phyloP scores from a whole-genome alignment of 2,888 invertebrate species.

The Cryptophagus acutangulus region DNA sequence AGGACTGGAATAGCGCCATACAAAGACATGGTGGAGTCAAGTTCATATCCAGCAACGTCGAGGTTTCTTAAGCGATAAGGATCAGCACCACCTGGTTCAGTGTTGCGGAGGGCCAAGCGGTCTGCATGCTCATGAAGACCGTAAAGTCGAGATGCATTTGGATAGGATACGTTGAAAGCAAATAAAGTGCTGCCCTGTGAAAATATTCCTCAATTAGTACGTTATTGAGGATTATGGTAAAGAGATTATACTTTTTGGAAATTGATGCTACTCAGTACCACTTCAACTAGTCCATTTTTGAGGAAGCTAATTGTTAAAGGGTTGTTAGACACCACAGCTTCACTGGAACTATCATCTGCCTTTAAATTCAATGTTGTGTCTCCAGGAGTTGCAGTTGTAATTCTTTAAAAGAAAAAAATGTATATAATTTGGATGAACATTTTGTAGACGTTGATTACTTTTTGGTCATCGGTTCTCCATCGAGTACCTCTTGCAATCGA shows the following conservation, averaged over 20 bases:
- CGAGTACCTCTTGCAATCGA: slow-evolving; percentile 5
- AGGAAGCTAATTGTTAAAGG: slow-evolving; percentile 19
- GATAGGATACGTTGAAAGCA: slow-evolving; percentile 27
- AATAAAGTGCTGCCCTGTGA: slow-evolving; percentile 19
- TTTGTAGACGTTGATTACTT: neutral
- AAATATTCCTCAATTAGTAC: neutral
- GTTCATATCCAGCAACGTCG: slow-evolving; percentile 75
- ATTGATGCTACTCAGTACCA: slow-evolving; percentile 14
- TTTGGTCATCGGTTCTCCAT: neutral
- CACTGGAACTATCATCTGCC: neutral
- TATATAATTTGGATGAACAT: neutral
- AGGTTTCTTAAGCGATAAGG: slow-evolving; percentile 91
- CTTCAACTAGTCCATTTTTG: slow-evolving; percentile 8
- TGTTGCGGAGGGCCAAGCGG: slow-evolving; percentile 75
- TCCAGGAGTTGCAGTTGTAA: neutral
- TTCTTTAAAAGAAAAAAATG: neutral
- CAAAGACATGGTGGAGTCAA: slow-evolving; percentile 63
- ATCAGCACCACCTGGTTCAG: slow-evolving; percentile 56
- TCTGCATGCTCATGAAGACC: slow-evolving; percentile 91
- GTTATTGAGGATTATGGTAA: neutral
- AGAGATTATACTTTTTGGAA: slow-evolving; percentile 17
- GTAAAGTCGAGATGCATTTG: slow-evolving; percentile 22
- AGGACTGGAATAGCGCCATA: slow-evolving; percentile 73
- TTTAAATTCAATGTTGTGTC: neutral
- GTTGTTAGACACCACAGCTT: slow-evolving; percentile 14